Evolutionary conservation across 2,797 vertebrate species (phyloP), one percentile per base, ranked within the genome.

Genomic region (Xenentodon cancila): DNA sequence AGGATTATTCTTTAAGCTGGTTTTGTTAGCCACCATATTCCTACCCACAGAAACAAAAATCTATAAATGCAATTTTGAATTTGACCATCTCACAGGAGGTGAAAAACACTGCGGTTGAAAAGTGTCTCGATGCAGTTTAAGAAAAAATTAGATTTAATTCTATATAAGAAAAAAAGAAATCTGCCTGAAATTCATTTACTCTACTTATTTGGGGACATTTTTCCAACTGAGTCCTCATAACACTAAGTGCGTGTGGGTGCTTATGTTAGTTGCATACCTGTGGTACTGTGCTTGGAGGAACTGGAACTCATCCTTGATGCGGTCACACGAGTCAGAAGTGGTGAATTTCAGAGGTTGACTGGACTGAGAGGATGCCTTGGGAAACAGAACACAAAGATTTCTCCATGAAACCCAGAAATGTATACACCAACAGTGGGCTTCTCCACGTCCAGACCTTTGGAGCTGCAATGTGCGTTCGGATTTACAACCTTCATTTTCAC

Each of bases 251-350:
- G 56, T 54, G 46, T 45, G 42, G 21, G 11, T 47, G 42, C 3
- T 1, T 30, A n/a, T 25, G 9, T 42, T 15, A 40, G 13, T 13
- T 40, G 13, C 37, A 0, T 53, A 96, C 97, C 97, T 98, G 95
- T 99, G 97, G 79, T 99, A 98, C 78, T 99, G 97, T 49, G 97
- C 97, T 91, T 98, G 97, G 65, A 99, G 94, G 74, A 98, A 95
- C 93, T 99, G 97, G 88, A 99, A 99, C 85, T 99, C 97, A 15
- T 99, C 97, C 79, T 99, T 98, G 93, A 99, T 98, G 77, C 97
- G 95, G 88, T 99, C 97, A 58, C 97, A 98, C 30, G 97, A 99
- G 90, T 98, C 97, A 0, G 97, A 98, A 17, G 97, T 98, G 66
- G 97, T 99, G 92, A 99, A 98, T 87, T 99, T 99, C 64, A 99